phyloP scores from a whole-genome alignment of 2,797 vertebrate genomes.

The Danio jaintianensis region DNA sequence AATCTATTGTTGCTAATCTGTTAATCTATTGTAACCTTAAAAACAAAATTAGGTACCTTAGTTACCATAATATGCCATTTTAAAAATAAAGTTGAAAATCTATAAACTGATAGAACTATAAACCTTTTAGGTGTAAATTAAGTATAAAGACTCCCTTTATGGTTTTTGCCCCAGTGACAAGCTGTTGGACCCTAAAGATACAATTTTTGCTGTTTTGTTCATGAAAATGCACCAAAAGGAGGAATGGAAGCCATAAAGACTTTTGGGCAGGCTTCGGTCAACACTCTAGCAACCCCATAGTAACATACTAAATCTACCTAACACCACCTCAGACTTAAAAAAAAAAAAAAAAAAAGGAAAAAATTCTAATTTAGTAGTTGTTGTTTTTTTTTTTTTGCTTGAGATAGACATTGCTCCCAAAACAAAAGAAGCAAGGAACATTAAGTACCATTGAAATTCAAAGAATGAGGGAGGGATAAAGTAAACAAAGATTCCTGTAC shows the following conservation, averaged over 20 bases:
- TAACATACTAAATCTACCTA: background rate
- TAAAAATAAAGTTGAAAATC: no score
- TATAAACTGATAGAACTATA: no score
- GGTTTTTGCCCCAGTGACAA: background rate
- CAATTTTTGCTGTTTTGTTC: background rate
- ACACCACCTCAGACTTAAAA: background rate
- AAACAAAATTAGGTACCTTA: no score
- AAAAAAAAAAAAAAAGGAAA: no score
- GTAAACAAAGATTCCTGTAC: conserved; percentile 52
- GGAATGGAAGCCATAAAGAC: background rate
- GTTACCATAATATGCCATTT: no score
- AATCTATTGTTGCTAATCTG: no score
- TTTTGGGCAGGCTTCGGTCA: background rate
- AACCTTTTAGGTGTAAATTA: no score
- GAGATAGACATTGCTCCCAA: background rate
- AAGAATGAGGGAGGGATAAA: conserved; percentile 47
- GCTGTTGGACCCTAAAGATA: background rate
- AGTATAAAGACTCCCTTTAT: no score
- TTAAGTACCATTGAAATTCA: conserved; percentile 20
- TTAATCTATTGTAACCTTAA: no score
- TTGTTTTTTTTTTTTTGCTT: no score
- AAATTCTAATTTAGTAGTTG: no score
- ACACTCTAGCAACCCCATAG: background rate
- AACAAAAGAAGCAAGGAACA: conserved; percentile 29
- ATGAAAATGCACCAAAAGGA: background rate